These are phyloP conservation scores for Lophotriccus pileatus DNA, from an alignment of 2,797 vertebrate genomes.

Conservation along the genomic window DNA sequence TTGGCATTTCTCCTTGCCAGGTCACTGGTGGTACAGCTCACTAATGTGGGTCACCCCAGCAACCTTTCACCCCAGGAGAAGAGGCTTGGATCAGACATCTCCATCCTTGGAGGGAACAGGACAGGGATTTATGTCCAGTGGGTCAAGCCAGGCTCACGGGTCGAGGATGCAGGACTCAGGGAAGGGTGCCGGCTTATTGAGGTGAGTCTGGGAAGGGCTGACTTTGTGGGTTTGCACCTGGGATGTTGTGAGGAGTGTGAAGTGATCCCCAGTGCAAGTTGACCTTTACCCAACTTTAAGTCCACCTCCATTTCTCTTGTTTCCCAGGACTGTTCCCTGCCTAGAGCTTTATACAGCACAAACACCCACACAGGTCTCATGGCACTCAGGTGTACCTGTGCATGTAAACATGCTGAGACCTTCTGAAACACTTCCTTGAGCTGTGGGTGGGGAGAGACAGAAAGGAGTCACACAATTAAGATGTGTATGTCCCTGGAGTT, in stretches of 20 bases:
- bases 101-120: constrained; percentile 83
- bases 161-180: constrained; percentile 7
- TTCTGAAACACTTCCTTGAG: background rate
- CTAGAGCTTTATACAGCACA: background rate
- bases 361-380: background rate
- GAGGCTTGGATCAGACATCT: constrained; percentile 79
- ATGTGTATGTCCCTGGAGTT: background rate
- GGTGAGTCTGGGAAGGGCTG: constrained; percentile 13
- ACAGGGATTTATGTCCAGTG: constrained; percentile 83
- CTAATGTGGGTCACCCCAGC: constrained; percentile 61
- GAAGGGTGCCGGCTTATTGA: constrained; percentile 47
- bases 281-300: background rate
- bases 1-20: constrained; percentile 47
- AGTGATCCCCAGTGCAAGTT: background rate
- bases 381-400: background rate
- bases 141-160: constrained; percentile 25
- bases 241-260: background rate
- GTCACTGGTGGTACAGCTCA: constrained; percentile 71
- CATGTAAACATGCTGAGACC: background rate
- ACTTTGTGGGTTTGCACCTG: background rate
- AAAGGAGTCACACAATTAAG: background rate
- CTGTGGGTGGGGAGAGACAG: background rate
- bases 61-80: constrained; percentile 64
- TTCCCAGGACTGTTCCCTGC: background rate
- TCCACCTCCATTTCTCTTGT: background rate